Conservation (phyloP, 2,888 invertebrate genomes). For the Bembecia ichneumoniformis region DNA sequence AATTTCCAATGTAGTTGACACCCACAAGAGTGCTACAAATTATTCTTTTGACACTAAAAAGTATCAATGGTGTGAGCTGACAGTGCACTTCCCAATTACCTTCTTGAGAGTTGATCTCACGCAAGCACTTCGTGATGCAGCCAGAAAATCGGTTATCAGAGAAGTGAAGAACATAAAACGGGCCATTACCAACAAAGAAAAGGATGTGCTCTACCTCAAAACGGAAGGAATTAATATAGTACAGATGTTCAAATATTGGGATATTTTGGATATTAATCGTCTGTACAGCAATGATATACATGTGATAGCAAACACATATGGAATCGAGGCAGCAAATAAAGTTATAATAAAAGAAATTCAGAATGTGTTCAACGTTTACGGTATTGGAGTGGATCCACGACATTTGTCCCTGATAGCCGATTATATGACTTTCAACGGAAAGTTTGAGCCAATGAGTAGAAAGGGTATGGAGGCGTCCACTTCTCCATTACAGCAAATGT, state of each 20-base stretch:
- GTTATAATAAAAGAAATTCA: conserved; percentile 95
- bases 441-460: conserved; percentile 90
- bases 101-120: conserved; percentile 78
- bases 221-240: conserved; percentile 96
- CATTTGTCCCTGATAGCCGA: conserved; percentile 95
- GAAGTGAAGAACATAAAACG: conserved; percentile 85
- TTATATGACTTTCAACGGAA: conserved; percentile 97
- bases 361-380: conserved; percentile 97
- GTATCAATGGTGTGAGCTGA: conserved; percentile 89
- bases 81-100: conserved; percentile 75
- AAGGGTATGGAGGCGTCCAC: conserved; percentile 91
- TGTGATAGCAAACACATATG: conserved; percentile 89
- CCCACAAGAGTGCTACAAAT: conserved; percentile 59
- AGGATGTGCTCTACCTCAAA: conserved; percentile 78
- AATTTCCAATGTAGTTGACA: conserved; percentile 50
- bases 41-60: conserved; percentile 84
- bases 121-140: conserved; percentile 79
- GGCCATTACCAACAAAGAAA: conserved; percentile 84
- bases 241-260: conserved; percentile 88
- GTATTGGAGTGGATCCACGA: conserved; percentile 94
- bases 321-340: conserved; percentile 95
- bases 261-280: conserved; percentile 83
- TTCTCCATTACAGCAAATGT: conserved; percentile 98
- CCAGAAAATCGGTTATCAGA: conserved; percentile 81
- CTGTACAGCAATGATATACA: conserved; percentile 96